Percentiles rank a stretch among this genome's conserved stretches.
Conservation (phyloP, 2,888 invertebrate species). For the Athripsodes cinereus region DNA sequence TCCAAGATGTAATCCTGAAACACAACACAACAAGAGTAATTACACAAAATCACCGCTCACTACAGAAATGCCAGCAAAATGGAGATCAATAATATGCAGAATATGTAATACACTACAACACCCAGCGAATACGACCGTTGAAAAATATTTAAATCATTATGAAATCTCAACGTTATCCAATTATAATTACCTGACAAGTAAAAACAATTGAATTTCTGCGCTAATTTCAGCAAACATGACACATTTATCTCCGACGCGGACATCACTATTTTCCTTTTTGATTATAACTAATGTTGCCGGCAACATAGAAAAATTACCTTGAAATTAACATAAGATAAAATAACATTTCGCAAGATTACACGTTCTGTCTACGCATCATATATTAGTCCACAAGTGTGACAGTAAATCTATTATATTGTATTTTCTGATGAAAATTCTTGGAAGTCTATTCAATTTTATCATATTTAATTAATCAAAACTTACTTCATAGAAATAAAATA, state of each 20-base stretch:
- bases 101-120: background rate
- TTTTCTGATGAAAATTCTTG: too few species aligned
- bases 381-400: too few species aligned
- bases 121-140: background rate
- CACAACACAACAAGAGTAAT: slow-evolving; percentile 3
- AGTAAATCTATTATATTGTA: too few species aligned
- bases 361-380: too few species aligned
- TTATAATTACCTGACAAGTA: slow-evolving; percentile 69
- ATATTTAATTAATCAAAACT: too few species aligned
- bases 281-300: slow-evolving; percentile 13
- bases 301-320: too few species aligned
- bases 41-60: background rate
- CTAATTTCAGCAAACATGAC: slow-evolving; percentile 70
- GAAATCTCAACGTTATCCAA: slow-evolving; percentile 18
- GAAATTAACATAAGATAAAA: too few species aligned
- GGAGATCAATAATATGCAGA: slow-evolving; percentile 22
- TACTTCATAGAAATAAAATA: too few species aligned
- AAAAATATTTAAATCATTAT: background rate
- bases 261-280: slow-evolving; percentile 21
- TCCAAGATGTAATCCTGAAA: slow-evolving; percentile 30
- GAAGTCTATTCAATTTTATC: too few species aligned
- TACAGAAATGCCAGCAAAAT: slow-evolving; percentile 23
- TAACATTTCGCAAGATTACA: too few species aligned
- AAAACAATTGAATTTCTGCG: slow-evolving; percentile 85
- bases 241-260: slow-evolving; percentile 37